A percentile compares a stretch with the other conserved stretches of the same genome.
phyloP scores from a whole-genome alignment of 2,113 vertebrate genomes.

The Balaeniceps rex region DNA sequence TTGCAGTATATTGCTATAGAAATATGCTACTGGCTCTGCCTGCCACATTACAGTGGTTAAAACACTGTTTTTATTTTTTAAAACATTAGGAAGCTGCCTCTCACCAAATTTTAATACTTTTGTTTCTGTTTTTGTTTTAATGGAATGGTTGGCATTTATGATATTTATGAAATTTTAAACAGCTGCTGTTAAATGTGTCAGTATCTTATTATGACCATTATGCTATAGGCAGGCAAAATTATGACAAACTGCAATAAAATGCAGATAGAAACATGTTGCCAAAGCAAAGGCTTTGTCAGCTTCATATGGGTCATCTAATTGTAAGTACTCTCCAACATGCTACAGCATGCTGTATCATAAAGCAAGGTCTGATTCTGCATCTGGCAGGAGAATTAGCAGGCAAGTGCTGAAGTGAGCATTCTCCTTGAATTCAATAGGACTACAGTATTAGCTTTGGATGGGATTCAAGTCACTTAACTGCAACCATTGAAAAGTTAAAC shows the following conservation, averaged over 20 bases:
- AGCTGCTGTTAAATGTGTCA: background rate
- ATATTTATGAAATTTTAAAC: background rate
- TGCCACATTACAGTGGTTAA: background rate
- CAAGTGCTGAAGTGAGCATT: background rate
- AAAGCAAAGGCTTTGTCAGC: background rate
- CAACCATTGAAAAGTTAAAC: background rate
- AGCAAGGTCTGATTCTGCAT: background rate
- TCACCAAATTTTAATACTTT: background rate
- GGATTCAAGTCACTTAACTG: background rate
- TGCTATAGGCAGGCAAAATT: background rate
- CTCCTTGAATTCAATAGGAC: background rate
- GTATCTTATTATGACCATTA: background rate
- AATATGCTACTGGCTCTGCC: background rate
- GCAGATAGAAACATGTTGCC: background rate
- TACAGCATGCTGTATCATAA: accelerated
- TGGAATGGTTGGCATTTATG: background rate
- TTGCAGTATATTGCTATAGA: background rate
- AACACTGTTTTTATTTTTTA: background rate
- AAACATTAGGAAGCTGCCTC: background rate
- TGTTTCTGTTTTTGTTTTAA: background rate
- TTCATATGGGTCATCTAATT: background rate
- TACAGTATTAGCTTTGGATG: background rate
- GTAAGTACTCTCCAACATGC: background rate
- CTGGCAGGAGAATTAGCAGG: background rate
- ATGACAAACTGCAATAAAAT: background rate